Percentiles rank a stretch among this genome's conserved stretches.
Conservation (phyloP, 1,140 invertebrate genomes). For the Drosophila kurseongensis region DNA sequence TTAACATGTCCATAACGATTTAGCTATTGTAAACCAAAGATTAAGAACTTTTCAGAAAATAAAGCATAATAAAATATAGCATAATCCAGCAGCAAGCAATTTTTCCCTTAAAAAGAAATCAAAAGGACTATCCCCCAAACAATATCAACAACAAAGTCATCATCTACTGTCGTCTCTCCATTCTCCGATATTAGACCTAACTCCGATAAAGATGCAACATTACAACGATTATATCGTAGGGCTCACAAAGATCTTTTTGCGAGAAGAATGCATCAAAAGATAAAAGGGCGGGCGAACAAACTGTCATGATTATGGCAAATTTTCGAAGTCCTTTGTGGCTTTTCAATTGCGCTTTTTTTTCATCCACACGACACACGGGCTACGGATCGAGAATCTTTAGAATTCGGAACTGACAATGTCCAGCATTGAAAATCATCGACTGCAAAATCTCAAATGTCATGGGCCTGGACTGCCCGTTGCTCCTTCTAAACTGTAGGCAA, state of each 20-base stretch:
- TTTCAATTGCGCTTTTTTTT: conserved; percentile 73
- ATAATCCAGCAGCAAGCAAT: not conserved
- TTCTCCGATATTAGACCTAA: conserved; percentile 14
- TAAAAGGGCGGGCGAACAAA: conserved; percentile 42
- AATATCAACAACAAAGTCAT: conserved; percentile 57
- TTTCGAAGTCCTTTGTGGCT: conserved; percentile 72
- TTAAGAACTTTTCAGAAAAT: not conserved
- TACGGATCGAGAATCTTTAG: conserved; percentile 22
- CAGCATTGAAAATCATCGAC: conserved; percentile 74
- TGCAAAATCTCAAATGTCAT: conserved; percentile 79
- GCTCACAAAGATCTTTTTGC: conserved; percentile 16
- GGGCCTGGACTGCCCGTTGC: conserved; percentile 28
- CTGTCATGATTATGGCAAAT: conserved; percentile 79
- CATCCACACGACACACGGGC: conserved; percentile 45
- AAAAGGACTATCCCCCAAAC: conserved; percentile 18
- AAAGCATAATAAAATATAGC: too few relatives aligned
- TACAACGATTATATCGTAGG: conserved; percentile 64
- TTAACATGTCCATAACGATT: not conserved
- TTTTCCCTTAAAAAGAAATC: conserved; percentile 26
- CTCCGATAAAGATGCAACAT: conserved; percentile 69
- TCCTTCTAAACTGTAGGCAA: conserved; percentile 75
- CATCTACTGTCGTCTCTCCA: conserved; percentile 19
- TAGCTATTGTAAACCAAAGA: not conserved
- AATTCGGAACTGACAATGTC: conserved; percentile 53
- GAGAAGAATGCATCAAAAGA: conserved; percentile 14